Evolutionary conservation across 1,140 invertebrate genomes (phyloP).

Genomic region (Drosophila malerkotliana): DNA sequence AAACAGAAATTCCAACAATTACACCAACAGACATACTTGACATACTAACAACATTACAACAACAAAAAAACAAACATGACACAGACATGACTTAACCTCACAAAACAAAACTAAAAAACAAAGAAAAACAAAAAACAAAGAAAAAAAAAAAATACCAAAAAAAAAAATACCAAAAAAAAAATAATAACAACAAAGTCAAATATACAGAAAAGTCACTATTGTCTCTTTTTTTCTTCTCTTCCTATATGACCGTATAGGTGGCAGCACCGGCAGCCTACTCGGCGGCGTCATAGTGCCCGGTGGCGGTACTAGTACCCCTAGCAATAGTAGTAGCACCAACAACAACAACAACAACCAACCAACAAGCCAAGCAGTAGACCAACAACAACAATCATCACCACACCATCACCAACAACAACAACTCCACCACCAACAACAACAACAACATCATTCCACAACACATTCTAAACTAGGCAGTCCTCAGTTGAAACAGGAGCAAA

Average conservation of each 20-base stretch:
- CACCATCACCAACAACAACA: constrained; percentile 27
- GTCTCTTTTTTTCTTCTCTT: constrained; percentile 84
- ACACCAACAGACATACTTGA: constrained; percentile 22
- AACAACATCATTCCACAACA: constrained; percentile 75
- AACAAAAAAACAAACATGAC: constrained; percentile 8
- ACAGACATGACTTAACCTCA: constrained; percentile 7
- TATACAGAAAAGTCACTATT: constrained; percentile 84
- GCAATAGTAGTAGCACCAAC: constrained; percentile 75
- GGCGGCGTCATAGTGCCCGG: constrained; percentile 83
- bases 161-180: constrained; percentile 32
- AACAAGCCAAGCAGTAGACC: constrained; percentile 20
- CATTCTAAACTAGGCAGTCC: constrained; percentile 44
- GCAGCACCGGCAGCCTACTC: constrained; percentile 83
- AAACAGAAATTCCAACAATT: constrained; percentile 27
- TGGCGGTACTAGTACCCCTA: constrained; percentile 73
- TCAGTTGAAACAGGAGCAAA: constrained; percentile 40
- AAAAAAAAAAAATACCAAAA: constrained; percentile 28
- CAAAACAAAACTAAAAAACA: constrained; percentile 1
- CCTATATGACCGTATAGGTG: constrained; percentile 83
- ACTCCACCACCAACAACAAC: constrained; percentile 51
- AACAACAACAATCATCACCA: constrained; percentile 46
- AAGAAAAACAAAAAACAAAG: constrained; percentile 31
- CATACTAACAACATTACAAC: constrained; percentile 13
- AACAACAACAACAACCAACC: constrained; percentile 55
- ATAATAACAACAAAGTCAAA: constrained; percentile 72